Evolutionary conservation across 2,113 vertebrate species (phyloP).

Genomic region (Cyprinodon tularosa): DNA sequence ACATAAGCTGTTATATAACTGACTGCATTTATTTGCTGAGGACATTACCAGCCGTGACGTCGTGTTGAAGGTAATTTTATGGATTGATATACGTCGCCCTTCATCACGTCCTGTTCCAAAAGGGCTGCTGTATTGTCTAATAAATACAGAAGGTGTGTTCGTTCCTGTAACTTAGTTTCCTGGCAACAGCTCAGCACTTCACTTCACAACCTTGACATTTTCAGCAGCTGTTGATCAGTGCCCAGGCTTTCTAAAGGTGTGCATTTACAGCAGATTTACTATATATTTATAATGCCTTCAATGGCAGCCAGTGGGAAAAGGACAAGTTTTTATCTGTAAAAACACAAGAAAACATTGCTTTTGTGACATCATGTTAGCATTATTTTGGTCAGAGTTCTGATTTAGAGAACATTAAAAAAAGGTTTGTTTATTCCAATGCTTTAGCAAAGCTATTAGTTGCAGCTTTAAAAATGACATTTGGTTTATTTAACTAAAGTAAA

Average conservation of each 20-base stretch:
- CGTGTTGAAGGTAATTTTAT: background rate
- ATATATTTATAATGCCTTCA: background rate
- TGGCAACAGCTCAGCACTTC: background rate
- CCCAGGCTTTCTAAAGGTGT: background rate
- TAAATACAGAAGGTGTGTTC: background rate
- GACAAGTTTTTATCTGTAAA: background rate
- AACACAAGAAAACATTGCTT: background rate
- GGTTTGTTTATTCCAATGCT: background rate
- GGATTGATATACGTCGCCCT: background rate
- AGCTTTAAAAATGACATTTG: background rate
- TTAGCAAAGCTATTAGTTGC: background rate
- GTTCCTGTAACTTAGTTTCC: background rate
- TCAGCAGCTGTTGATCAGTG: background rate
- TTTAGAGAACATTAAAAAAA: background rate
- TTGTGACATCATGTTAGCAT: background rate
- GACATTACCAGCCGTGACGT: background rate
- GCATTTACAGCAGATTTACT: background rate
- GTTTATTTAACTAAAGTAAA: background rate
- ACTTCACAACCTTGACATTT: background rate
- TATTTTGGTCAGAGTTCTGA: background rate
- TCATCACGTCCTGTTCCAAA: background rate
- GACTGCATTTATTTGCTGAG: background rate
- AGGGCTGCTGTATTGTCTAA: background rate
- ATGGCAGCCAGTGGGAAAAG: background rate
- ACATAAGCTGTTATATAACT: background rate